phyloP scores from a whole-genome alignment of 2,888 invertebrate species.

The Plebejus anna region DNA sequence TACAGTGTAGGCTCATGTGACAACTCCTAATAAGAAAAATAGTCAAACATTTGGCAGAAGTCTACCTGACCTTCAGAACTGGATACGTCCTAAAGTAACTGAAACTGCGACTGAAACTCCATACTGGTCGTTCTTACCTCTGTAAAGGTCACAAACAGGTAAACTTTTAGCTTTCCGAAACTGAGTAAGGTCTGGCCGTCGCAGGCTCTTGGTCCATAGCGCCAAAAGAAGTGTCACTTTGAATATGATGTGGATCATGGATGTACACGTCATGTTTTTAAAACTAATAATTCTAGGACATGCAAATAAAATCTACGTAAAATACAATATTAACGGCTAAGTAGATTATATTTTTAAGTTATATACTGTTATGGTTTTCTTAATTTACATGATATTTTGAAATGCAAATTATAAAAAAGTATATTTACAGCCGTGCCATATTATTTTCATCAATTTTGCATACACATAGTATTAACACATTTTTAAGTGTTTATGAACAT shows the following conservation, averaged over 20 bases:
- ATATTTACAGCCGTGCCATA: constrained; percentile 1
- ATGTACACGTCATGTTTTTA: neutral
- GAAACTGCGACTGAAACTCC: too few relatives aligned
- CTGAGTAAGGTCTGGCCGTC: too few relatives aligned
- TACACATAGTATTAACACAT: neutral
- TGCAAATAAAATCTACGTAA: constrained; percentile 15
- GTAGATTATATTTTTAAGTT: neutral
- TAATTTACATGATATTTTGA: neutral
- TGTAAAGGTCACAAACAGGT: too few relatives aligned
- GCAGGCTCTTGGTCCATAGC: too few relatives aligned
- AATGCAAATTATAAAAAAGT: neutral
- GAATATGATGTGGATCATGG: neutral
- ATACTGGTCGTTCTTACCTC: too few relatives aligned
- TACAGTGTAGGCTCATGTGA: too few relatives aligned
- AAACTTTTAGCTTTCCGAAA: too few relatives aligned
- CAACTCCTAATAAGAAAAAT: too few relatives aligned
- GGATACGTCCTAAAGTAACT: too few relatives aligned
- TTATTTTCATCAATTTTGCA: neutral
- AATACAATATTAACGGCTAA: neutral
- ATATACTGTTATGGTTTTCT: neutral
- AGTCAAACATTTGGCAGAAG: too few relatives aligned
- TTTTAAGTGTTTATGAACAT: neutral
- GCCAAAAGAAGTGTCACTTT: constrained; percentile 7
- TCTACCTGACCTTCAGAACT: too few relatives aligned
- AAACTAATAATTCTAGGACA: neutral